phyloP scores from a whole-genome alignment of 2,113 vertebrate species.

The Chlorodrepanis virens region DNA sequence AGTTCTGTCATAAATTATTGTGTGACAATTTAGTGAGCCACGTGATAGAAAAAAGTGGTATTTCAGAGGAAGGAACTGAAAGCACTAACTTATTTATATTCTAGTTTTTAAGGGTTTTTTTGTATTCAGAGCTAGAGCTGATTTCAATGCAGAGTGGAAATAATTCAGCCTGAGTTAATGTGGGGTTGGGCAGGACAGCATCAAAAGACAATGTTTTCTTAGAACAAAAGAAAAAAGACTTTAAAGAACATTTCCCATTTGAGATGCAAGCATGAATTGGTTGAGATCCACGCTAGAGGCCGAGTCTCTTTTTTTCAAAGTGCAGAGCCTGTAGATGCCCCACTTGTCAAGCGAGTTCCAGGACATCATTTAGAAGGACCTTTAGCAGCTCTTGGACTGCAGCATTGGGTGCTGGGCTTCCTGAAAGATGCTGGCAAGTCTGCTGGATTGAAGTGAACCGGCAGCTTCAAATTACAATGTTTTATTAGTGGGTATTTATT shows the following conservation, averaged over 20 bases:
- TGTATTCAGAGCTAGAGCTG: neutral
- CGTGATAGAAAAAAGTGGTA: neutral
- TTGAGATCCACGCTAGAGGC: neutral
- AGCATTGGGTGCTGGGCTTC: neutral
- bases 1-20: neutral
- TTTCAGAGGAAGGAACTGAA: neutral
- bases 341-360: neutral
- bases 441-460: neutral
- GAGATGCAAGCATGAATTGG: neutral
- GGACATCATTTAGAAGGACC: neutral
- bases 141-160: neutral
- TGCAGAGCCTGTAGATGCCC: neutral
- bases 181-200: neutral
- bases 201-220: neutral
- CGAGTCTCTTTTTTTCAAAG: accelerated
- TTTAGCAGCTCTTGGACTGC: neutral
- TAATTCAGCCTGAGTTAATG: neutral
- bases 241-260: neutral
- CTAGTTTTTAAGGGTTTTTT: neutral
- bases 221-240: neutral
- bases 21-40: neutral
- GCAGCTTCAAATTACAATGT: neutral
- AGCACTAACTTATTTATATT: slow-evolving; percentile 11
- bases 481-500: slow-evolving; percentile 26
- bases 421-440: neutral